Evolutionary conservation across 2,797 vertebrate species (phyloP).

Genomic region (Decapterus maruadsi): DNA sequence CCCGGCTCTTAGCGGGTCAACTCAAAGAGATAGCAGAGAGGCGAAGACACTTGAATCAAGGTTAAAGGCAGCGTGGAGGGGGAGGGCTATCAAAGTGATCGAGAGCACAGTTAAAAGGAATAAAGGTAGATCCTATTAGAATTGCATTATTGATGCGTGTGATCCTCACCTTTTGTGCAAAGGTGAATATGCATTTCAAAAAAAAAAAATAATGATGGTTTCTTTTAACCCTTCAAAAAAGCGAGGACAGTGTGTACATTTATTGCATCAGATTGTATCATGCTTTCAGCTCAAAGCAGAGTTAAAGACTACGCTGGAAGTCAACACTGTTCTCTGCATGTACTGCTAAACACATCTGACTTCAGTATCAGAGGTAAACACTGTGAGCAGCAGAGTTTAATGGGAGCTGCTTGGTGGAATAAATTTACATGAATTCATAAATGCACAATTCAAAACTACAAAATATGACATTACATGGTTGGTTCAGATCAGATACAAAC

Average conservation of each 20-base stretch:
- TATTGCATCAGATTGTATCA: slow-evolving; percentile 1
- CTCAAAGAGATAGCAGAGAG: slow-evolving; percentile 55
- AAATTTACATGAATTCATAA: not conserved
- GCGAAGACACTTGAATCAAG: slow-evolving; percentile 69
- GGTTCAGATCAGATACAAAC: not conserved
- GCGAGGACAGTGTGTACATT: slow-evolving; percentile 3
- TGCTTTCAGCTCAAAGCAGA: slow-evolving; percentile 4
- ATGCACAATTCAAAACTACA: not conserved
- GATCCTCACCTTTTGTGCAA: slow-evolving; percentile 46
- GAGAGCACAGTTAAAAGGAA: slow-evolving; percentile 67
- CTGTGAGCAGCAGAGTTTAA: not conserved
- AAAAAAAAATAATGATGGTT: slow-evolving; percentile 46
- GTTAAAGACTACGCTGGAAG: not conserved
- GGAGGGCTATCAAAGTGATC: slow-evolving; percentile 67
- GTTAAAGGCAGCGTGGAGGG: slow-evolving; percentile 59
- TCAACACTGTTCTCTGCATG: not conserved
- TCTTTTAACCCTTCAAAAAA: slow-evolving; percentile 32
- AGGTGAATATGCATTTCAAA: slow-evolving; percentile 51
- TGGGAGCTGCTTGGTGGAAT: not conserved
- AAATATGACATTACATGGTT: not conserved
- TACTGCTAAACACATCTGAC: not conserved
- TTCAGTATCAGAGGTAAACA: not conserved
- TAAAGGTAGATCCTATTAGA: slow-evolving; percentile 58
- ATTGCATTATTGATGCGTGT: slow-evolving; percentile 53
- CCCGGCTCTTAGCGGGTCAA: slow-evolving; percentile 73